phyloP scores from a whole-genome alignment of 1,140 invertebrate genomes.

The Drosophila lowei region DNA sequence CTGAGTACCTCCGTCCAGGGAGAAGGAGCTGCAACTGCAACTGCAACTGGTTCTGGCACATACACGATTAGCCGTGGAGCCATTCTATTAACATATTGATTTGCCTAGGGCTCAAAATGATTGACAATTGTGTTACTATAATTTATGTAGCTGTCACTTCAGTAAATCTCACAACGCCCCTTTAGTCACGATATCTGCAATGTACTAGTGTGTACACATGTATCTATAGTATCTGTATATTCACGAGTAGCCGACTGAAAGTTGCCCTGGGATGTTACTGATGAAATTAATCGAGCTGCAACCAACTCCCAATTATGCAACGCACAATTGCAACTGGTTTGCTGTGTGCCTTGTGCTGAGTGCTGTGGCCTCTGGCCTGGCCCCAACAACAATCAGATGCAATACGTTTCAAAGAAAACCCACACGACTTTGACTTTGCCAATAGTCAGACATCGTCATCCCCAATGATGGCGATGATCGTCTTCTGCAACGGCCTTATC shows the following conservation, averaged over 20 bases:
- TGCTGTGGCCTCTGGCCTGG: not conserved
- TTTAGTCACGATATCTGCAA: constrained; percentile 50
- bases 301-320: constrained; percentile 54
- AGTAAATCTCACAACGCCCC: constrained; percentile 47
- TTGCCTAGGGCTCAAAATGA: constrained; percentile 73
- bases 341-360: not conserved
- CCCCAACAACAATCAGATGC: constrained; percentile 34
- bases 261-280: constrained; percentile 50
- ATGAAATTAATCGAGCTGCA: constrained; percentile 39
- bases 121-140: constrained; percentile 78
- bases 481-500: constrained; percentile 42
- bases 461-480: constrained; percentile 9
- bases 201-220: not conserved
- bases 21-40: constrained; percentile 17
- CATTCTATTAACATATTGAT: constrained; percentile 70
- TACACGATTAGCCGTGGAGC: constrained; percentile 23
- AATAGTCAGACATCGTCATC: constrained; percentile 21
- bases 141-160: constrained; percentile 73
- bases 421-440: constrained; percentile 75
- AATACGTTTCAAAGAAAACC: constrained; percentile 40
- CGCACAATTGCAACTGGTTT: constrained; percentile 72
- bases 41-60: constrained; percentile 24
- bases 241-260: constrained; percentile 33
- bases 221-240: constrained; percentile 6
- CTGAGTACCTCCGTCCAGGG: not conserved